Evolutionary conservation across 2,888 invertebrate species (phyloP), one percentile per base, ranked within the genome.

Genomic region (Hedya salicella): DNA sequence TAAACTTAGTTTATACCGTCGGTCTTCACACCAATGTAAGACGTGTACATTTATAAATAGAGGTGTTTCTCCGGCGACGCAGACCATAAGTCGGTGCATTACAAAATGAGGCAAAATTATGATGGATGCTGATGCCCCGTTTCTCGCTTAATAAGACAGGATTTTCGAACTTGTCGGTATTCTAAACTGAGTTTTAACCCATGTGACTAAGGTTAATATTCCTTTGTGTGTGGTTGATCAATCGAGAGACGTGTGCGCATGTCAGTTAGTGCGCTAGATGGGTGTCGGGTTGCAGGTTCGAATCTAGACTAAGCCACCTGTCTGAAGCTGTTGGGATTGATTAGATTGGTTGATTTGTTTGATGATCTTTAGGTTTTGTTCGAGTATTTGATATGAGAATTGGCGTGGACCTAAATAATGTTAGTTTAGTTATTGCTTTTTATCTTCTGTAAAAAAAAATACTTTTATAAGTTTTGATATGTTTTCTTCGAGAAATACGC

Each of bases 81-180:
- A 78, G 83, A 19, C 19, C 81, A 81, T 80, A 81, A 77, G 79
- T 76, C 70, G 71, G 79, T 85, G 84, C 84, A 85, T 89, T 89
- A 89, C 86, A 88, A 86, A 89, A 89, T 89, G 89, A 90, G 86
- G 88, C 87, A 85, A 86, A 91, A 91, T 91, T 90, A 89, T 91
- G 91, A 91, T 91, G 88, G 88, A 91, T 91, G 88, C 85, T 88
- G 88, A 90, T 89, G 87, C 81, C 84, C 83, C 81, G 88, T 86
- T 84, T 80, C 85, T 79, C 82, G 81, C 81, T 87, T 89, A 91
- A 89, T 90, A 88, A 90, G 88, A 85, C 85, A 79, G 82, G 84
- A 85, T 82, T 83, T 79, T 78, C 72, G 75, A 25, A 53, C 36
- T 11, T 8, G 11, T 1, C 13, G 36, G 19, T 68, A 66, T 67